Percentiles rank a stretch among this genome's conserved stretches.
Evolutionary conservation across 2,888 invertebrate species (phyloP).

Genomic region (Palloptera scutellata): DNA sequence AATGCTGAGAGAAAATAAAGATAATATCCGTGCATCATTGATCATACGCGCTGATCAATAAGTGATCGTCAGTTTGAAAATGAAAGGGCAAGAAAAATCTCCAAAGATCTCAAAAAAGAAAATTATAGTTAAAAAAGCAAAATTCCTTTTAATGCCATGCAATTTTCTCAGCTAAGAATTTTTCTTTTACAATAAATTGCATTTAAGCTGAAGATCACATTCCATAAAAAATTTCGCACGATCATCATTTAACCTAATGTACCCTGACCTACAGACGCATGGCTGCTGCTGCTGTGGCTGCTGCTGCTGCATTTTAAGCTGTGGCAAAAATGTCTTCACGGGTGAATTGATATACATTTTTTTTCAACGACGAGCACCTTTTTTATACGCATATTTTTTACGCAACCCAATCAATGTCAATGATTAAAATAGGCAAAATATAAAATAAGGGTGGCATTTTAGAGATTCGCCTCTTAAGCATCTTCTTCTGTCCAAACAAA

Average conservation of each 20-base stretch:
- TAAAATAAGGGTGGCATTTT: conserved; percentile 3
- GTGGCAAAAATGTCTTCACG: conserved; percentile 43
- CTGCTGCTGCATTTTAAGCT: conserved; percentile 31
- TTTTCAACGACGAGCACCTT: conserved; percentile 4
- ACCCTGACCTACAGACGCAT: conserved; percentile 50
- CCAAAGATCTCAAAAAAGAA: background rate
- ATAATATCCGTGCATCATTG: conserved; percentile 29
- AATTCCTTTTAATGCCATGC: too few relatives aligned
- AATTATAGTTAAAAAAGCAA: background rate
- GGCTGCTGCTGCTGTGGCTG: background rate
- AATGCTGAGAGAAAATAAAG: conserved; percentile 39
- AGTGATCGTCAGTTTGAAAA: background rate
- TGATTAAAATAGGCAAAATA: background rate
- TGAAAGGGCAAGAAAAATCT: background rate
- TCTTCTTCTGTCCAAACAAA: conserved; percentile 28
- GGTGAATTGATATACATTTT: conserved; percentile 35
- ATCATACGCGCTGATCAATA: conserved; percentile 13
- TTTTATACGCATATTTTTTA: background rate
- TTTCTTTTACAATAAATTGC: background rate
- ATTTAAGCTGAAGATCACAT: background rate
- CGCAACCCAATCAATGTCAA: background rate
- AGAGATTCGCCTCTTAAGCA: background rate
- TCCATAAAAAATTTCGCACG: conserved; percentile 30
- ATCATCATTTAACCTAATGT: conserved; percentile 61
- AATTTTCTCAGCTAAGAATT: too few relatives aligned